Conservation (phyloP, 2,888 invertebrate species). For the Chalcosyrphus nemorum region DNA sequence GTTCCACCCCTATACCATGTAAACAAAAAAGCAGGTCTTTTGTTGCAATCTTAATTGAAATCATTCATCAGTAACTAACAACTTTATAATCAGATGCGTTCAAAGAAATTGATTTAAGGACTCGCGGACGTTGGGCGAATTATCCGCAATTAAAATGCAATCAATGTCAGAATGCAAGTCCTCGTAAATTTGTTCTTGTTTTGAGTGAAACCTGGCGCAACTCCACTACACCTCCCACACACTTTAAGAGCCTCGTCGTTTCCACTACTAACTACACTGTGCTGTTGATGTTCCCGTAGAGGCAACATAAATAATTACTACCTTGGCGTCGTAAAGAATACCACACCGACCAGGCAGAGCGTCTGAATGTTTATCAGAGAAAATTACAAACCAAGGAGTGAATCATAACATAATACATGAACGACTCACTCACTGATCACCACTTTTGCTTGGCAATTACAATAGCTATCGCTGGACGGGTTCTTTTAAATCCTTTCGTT, state of each 20-base stretch:
- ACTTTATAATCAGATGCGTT: slow-evolving; percentile 50
- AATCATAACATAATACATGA: too few species aligned
- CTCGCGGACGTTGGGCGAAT: slow-evolving; percentile 31
- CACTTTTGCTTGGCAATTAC: neutral
- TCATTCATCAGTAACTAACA: slow-evolving; percentile 47
- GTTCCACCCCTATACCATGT: slow-evolving; percentile 31
- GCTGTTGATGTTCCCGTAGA: slow-evolving; percentile 10
- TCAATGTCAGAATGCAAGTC: slow-evolving; percentile 52
- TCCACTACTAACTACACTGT: neutral
- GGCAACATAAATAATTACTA: slow-evolving; percentile 52
- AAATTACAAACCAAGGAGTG: slow-evolving; percentile 48
- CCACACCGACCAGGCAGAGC: neutral
- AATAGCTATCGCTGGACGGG: slow-evolving; percentile 5
- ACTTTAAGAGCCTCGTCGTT: neutral
- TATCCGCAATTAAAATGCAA: slow-evolving; percentile 65
- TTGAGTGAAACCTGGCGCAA: neutral
- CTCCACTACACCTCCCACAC: slow-evolving; percentile 31
- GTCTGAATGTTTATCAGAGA: slow-evolving; percentile 28
- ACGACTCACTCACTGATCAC: slow-evolving; percentile 43
- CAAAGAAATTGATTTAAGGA: slow-evolving; percentile 44
- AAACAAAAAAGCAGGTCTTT: slow-evolving; percentile 4
- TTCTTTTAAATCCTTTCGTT: slow-evolving; percentile 36
- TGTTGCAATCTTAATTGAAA: slow-evolving; percentile 57
- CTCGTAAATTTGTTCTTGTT: slow-evolving; percentile 46
- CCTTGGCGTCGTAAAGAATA: slow-evolving; percentile 28